Evolutionary conservation across 1,140 invertebrate species (phyloP), one percentile per base, ranked within the genome.

Genomic region (Drosophila subpulchrella): DNA sequence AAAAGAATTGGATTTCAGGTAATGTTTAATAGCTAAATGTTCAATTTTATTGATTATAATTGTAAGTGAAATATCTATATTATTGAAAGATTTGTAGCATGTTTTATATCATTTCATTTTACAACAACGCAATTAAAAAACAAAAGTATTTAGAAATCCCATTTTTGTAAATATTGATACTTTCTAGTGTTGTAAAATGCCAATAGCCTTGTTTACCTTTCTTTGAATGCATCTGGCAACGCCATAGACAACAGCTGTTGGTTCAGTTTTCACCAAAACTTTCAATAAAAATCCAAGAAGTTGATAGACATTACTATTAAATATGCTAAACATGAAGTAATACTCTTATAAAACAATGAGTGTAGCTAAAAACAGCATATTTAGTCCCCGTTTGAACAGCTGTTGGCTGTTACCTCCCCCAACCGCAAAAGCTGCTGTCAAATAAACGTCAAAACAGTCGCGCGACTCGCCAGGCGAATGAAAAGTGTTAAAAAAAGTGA

Each of bases 401-500:
- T 67, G 73, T 24, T 17, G 27, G 34, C 48, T 41, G 56, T 8
- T 7, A 4, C 13, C 27, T 17, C 15, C 32, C 39, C n/a, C 20
- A 47, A 13, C 56, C 50, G 51, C 36, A 48, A 41, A 11, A 11
- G 17, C 27, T 27, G 44, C 81, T 83, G 80, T 83, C 80, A 84
- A 75, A 60, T 48, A 83, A 83, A 84, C 71, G 80, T 83, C 80
- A 83, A 83, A 83, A 75, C 71, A 83, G 81, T 83, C 67, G 46
- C 56, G 15, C 50, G 50, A 53, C 50, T 53, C 50, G 59, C 20
- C 36, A 41, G 63, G 48, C 30, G 27, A 42, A 78, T 73, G 72
- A 72, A 67, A 17, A 34, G 62, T 75, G 57, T 41, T 58, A 38
- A 32, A 77, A n/a, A 57, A 61, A 79, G 55, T 57, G 72, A 58